Percentiles rank a stretch among this genome's conserved stretches.
Conservation (phyloP, 2,888 invertebrate species). For the Stramonita haemastoma region DNA sequence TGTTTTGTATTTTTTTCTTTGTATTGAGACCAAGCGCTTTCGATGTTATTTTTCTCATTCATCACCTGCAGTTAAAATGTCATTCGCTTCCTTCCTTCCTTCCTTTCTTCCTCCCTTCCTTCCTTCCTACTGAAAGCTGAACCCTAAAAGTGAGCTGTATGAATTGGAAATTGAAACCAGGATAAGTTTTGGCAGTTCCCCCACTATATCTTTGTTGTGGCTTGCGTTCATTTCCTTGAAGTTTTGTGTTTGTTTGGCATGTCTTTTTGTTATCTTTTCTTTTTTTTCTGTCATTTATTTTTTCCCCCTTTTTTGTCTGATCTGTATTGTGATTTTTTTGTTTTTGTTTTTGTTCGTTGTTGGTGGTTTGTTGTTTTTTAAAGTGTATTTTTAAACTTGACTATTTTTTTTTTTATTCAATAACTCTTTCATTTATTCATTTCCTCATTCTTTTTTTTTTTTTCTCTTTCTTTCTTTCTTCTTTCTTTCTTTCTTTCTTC, state of each 20-base stretch:
- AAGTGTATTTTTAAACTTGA: too few species aligned
- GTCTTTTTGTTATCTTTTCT: neutral
- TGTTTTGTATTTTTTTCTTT: too few species aligned
- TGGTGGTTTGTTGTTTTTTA: too few species aligned
- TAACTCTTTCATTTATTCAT: neutral
- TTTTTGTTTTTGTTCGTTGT: too few species aligned
- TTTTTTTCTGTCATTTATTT: neutral
- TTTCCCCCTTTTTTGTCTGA: neutral
- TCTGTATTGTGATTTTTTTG: too few species aligned
- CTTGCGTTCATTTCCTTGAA: neutral
- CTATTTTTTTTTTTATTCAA: neutral
- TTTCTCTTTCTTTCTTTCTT: neutral
- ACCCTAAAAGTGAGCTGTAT: neutral
- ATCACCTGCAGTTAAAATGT: too few species aligned
- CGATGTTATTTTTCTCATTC: too few species aligned
- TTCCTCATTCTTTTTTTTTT: neutral
- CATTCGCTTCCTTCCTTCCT: neutral
- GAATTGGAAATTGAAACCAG: neutral
- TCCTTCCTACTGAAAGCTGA: neutral
- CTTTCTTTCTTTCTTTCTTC: neutral
- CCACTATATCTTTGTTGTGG: neutral
- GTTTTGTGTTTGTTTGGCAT: neutral
- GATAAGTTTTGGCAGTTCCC: neutral
- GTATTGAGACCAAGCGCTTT: too few species aligned
- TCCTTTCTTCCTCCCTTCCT: neutral